These are phyloP conservation scores for Tortricodes alternella DNA, from an alignment of 2,888 invertebrate species.

Conservation along the genomic window DNA sequence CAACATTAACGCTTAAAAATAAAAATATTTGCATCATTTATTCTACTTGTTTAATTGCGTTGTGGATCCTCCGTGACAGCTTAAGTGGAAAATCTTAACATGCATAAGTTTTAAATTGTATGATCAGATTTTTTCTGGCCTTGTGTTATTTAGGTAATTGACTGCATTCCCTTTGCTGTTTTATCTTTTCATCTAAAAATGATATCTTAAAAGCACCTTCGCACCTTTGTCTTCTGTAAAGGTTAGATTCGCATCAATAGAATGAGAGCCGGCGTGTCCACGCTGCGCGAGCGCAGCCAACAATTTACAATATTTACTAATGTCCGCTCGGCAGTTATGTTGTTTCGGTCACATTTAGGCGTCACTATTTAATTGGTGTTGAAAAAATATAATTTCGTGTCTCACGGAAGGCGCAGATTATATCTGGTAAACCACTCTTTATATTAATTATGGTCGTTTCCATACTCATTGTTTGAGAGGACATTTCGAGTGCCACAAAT, in stretches of 20 bases:
- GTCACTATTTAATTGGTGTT: constrained; percentile 62
- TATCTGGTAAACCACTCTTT: constrained; percentile 72
- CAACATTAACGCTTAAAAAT: constrained; percentile 7
- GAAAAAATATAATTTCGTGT: constrained; percentile 70
- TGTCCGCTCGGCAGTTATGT: constrained; percentile 42
- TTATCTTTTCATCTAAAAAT: not conserved
- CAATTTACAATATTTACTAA: constrained; percentile 47
- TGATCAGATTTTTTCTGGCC: too few relatives aligned
- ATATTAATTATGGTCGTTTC: constrained; percentile 63
- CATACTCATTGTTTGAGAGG: constrained; percentile 63
- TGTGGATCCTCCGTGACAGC: not conserved
- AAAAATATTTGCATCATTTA: not conserved
- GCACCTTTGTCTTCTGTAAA: not conserved
- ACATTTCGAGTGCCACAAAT: constrained; percentile 69
- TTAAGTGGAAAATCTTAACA: too few relatives aligned
- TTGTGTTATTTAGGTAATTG: too few relatives aligned
- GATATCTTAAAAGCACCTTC: not conserved
- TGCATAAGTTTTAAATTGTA: not conserved
- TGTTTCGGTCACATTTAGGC: constrained; percentile 63
- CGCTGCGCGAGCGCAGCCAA: constrained; percentile 44
- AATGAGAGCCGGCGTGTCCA: constrained; percentile 43
- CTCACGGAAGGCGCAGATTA: constrained; percentile 70
- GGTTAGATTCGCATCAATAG: not conserved
- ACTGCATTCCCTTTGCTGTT: too few relatives aligned
- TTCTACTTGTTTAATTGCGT: not conserved